Base-by-base conservation (phyloP, 2,113 vertebrate genomes). In the Lucifuga dentata region DNA sequence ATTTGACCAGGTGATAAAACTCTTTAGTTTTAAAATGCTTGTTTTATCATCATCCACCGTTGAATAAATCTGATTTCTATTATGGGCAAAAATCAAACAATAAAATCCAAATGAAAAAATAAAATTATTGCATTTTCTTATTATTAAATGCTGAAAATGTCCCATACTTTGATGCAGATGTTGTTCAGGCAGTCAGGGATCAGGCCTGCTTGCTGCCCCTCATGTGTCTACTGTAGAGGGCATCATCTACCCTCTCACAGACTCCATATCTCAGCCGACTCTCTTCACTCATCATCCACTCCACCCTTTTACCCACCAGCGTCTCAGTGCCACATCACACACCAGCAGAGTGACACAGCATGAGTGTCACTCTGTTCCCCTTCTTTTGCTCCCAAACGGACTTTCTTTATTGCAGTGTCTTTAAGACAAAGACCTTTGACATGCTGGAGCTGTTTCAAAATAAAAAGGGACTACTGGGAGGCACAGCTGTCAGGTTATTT, bases 171-270 rank as follows among this genome's bases (percentile, higher is more conserved):
- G 5, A 19, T 35, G 41, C 13, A 23, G 43, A 23, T 44, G 58
- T 48, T 21, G 43, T 19, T 58, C 23, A 40, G 16, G 23, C 43
- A 56, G 35, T 11, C 0, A 57, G 44, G 17, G 58, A 48, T 67
- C 2, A 16, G 76, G 66, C 70, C 80, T 50, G 26, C 52, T 53
- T 41, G 1, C 72, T 76, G 55, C 48, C 75, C 76, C 53, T 59
- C 73, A 56, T 50, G 49, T 76, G 69, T 84, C 77, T 89, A 91
- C 89, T 92, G 89, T 89, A 93, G 92, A 90, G 92, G 89, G 79
- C 91, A 92, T 92, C 90, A 81, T 91, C 73, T 49, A 57, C 86
- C 89, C 86, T 89, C 86, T 62, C 21, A 11, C 20, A 12, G 70
- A 9, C 70, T 78, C 58, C 50, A 9, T 58, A 64, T 71, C 84